Evolutionary conservation across 2,888 invertebrate genomes (phyloP).

Genomic region (Coelinius sp.): DNA sequence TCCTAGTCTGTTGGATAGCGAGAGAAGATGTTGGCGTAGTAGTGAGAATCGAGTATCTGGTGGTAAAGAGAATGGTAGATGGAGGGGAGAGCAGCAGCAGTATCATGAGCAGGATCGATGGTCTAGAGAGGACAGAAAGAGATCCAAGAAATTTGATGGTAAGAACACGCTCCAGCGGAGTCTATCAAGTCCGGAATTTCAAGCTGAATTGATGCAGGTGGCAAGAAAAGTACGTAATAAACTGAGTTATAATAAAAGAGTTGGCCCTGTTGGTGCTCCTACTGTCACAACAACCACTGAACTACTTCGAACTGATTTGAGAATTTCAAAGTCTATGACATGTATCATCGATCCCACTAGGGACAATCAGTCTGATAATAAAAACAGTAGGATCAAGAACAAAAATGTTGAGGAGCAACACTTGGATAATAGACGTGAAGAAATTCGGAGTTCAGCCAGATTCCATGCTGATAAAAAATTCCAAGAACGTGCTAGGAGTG

Average conservation of each 20-base stretch:
- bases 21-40: too few relatives aligned
- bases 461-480: slow-evolving; percentile 51
- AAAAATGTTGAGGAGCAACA: slow-evolving; percentile 52
- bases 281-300: slow-evolving; percentile 41
- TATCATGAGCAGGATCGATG: slow-evolving; percentile 45
- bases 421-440: slow-evolving; percentile 45
- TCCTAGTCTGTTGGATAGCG: slow-evolving; percentile 43
- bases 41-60: neutral
- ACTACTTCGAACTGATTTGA: slow-evolving; percentile 41
- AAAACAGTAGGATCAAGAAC: slow-evolving; percentile 32
- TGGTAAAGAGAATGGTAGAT: slow-evolving; percentile 45
- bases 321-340: slow-evolving; percentile 31
- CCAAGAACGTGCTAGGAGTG: slow-evolving; percentile 43
- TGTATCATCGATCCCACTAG: slow-evolving; percentile 26
- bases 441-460: slow-evolving; percentile 45
- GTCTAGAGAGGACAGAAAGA: slow-evolving; percentile 48
- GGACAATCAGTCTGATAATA: slow-evolving; percentile 38
- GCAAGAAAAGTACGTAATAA: slow-evolving; percentile 61
- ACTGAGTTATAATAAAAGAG: slow-evolving; percentile 51
- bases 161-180: slow-evolving; percentile 69
- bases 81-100: too few relatives aligned
- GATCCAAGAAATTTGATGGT: slow-evolving; percentile 61
- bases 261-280: slow-evolving; percentile 52
- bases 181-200: slow-evolving; percentile 73
- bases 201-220: slow-evolving; percentile 71